Percentiles rank a stretch among this genome's conserved stretches.
Evolutionary conservation across 2,888 invertebrate species (phyloP).

Genomic region (Hydrotaea cyrtoneurina): DNA sequence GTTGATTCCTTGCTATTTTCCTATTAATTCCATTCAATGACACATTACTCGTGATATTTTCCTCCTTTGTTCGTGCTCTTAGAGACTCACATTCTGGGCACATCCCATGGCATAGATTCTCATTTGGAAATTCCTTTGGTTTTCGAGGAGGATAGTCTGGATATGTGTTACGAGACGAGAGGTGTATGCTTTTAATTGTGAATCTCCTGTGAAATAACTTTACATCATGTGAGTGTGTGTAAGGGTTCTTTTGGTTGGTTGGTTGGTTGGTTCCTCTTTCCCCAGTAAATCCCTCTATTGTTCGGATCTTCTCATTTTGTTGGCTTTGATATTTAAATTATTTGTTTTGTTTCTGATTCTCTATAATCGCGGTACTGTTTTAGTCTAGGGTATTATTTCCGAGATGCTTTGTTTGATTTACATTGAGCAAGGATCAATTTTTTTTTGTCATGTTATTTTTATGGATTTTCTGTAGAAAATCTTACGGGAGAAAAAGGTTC

Average conservation of each 20-base stretch:
- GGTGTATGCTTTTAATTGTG: slow-evolving; percentile 54
- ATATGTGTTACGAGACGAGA: background rate
- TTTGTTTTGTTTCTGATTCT: slow-evolving; percentile 30
- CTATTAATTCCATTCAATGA: slow-evolving; percentile 48
- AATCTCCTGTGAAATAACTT: slow-evolving; percentile 64
- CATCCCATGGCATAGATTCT: background rate
- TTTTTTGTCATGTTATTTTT: slow-evolving; percentile 28
- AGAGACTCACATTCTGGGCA: slow-evolving; percentile 5
- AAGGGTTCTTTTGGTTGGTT: slow-evolving; percentile 6
- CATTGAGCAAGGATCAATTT: slow-evolving; percentile 48
- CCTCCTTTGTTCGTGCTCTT: background rate
- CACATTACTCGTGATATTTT: slow-evolving; percentile 52
- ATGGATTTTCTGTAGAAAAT: slow-evolving; percentile 49
- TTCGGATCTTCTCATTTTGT: slow-evolving; percentile 57
- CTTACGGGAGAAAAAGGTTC: background rate
- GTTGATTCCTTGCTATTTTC: slow-evolving; percentile 49
- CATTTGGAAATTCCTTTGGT: slow-evolving; percentile 54
- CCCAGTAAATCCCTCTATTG: slow-evolving; percentile 62
- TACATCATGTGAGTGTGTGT: slow-evolving; percentile 50
- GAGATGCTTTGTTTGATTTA: slow-evolving; percentile 43
- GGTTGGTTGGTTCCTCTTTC: background rate
- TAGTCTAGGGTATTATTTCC: slow-evolving; percentile 36
- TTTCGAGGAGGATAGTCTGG: slow-evolving; percentile 3
- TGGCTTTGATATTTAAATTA: slow-evolving; percentile 65
- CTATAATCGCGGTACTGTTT: slow-evolving; percentile 48